Percentiles rank a stretch among this genome's conserved stretches.
These are phyloP conservation scores for Orthosia gothica DNA, from an alignment of 2,888 invertebrate genomes.

Conservation along the genomic window DNA sequence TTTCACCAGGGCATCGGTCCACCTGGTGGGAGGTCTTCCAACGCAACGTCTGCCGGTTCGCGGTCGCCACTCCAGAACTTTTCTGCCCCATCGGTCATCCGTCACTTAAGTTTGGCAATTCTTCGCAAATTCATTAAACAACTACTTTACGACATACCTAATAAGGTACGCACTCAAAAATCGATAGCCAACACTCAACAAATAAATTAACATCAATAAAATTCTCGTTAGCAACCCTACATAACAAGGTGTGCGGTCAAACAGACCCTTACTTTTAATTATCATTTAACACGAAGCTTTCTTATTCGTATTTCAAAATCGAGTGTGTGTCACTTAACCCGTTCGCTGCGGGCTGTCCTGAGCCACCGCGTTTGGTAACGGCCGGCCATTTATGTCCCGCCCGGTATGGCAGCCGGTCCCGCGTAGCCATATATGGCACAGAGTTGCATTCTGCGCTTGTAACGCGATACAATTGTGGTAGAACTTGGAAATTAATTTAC, in stretches of 20 bases:
- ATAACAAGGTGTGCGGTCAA: conserved; percentile 59
- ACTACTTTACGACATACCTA: not conserved
- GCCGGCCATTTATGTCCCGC: conserved; percentile 75
- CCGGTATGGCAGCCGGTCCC: conserved; percentile 77
- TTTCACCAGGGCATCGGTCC: no score
- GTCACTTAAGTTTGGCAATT: no score
- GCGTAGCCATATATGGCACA: conserved; percentile 74
- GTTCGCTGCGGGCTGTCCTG: conserved; percentile 76
- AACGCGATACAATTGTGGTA: conserved; percentile 80
- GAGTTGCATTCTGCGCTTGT: conserved; percentile 75
- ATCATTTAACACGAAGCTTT: conserved; percentile 68
- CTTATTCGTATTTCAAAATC: conserved; percentile 78
- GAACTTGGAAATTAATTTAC: conserved; percentile 77
- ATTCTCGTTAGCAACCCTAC: conserved; percentile 39
- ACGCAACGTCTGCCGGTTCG: no score
- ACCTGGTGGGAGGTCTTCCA: no score
- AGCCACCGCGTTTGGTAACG: conserved; percentile 81
- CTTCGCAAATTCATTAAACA: conserved; percentile 8
- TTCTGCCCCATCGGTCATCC: no score
- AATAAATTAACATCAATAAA: conserved; percentile 51
- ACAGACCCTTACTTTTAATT: conserved; percentile 63
- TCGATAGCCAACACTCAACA: conserved; percentile 25
- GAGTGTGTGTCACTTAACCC: conserved; percentile 78
- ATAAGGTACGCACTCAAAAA: conserved; percentile 21
- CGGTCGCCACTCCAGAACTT: no score